Evolutionary conservation across 2,888 invertebrate genomes (phyloP).

Genomic region (Epinotia bilunana): DNA sequence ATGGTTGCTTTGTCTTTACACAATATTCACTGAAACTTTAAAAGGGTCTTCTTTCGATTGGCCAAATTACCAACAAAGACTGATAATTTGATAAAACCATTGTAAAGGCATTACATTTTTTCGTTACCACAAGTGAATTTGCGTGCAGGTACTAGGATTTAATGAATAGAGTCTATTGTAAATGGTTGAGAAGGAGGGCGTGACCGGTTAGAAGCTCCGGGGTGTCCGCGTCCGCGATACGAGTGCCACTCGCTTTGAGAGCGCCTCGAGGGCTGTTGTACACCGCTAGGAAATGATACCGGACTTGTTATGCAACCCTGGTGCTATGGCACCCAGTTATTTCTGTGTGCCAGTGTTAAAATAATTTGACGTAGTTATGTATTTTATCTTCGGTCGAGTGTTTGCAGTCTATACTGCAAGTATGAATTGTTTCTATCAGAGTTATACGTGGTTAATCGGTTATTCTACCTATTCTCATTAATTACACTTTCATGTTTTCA

Average conservation of each 20-base stretch:
- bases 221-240: constrained; percentile 45
- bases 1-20: constrained; percentile 38
- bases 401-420: not conserved
- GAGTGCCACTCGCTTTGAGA: constrained; percentile 51
- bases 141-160: constrained; percentile 23
- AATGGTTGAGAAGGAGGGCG: constrained; percentile 46
- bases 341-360: constrained; percentile 11
- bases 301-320: constrained; percentile 55
- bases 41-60: constrained; percentile 16
- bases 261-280: constrained; percentile 48
- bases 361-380: not conserved
- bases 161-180: constrained; percentile 32
- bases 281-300: constrained; percentile 55
- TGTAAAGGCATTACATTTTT: not conserved
- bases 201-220: constrained; percentile 48
- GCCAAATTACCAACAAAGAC: constrained; percentile 21
- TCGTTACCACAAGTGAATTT: not conserved
- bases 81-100: constrained; percentile 15
- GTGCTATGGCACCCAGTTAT: constrained; percentile 47
- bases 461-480: not conserved
- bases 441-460: not conserved
- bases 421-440: not conserved
- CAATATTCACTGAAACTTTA: constrained; percentile 27
- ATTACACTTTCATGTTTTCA: no score
- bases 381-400: not conserved